Percentiles rank a stretch among this genome's conserved stretches.
Conservation (phyloP, 2,113 vertebrate genomes). For the Hippopotamus amphibius region DNA sequence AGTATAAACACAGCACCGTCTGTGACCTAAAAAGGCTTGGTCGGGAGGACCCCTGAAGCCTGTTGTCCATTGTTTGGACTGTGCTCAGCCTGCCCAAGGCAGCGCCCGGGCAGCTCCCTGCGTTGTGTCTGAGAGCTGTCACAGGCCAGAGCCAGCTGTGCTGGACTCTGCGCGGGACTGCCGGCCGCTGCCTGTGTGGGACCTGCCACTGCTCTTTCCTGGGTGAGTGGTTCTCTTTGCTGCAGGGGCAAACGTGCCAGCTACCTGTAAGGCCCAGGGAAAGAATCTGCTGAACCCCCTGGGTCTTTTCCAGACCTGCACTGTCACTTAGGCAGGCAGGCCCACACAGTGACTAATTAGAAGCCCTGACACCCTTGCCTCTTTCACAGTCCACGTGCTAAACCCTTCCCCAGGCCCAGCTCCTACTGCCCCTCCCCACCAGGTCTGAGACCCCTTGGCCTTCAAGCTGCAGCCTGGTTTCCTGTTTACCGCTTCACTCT, state of each 20-base stretch:
- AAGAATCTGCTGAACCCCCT: background rate
- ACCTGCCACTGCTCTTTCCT: background rate
- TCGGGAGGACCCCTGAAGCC: background rate
- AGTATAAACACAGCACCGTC: constrained; percentile 66
- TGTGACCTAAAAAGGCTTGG: constrained; percentile 70
- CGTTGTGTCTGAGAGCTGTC: constrained; percentile 29
- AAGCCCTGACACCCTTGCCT: background rate
- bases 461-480: background rate
- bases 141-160: background rate
- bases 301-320: background rate
- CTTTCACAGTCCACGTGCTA: background rate
- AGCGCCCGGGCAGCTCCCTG: background rate
- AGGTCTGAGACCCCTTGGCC: background rate
- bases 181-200: background rate
- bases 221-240: background rate
- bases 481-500: background rate
- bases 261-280: background rate
- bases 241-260: background rate
- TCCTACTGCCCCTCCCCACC: accelerated
- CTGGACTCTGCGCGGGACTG: background rate
- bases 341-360: background rate
- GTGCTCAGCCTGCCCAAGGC: background rate
- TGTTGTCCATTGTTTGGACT: background rate
- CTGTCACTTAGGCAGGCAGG: background rate
- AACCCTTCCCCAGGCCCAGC: background rate